Evolutionary conservation across 2,113 vertebrate genomes (phyloP).

Genomic region (Tenrec ecaudatus): DNA sequence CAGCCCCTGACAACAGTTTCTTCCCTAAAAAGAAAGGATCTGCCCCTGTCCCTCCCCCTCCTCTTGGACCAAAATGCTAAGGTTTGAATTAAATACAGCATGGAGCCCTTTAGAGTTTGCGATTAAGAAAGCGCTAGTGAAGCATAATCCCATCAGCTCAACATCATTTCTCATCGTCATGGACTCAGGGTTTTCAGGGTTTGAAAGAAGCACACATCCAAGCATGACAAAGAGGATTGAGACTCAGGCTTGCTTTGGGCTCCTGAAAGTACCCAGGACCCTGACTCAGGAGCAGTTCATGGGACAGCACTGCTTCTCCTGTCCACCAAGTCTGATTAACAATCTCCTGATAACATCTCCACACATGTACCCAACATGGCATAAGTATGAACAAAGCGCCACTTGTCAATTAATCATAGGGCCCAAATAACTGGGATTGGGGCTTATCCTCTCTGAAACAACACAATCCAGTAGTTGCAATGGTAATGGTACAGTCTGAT

Average conservation of each 20-base stretch:
- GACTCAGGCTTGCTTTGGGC: not conserved
- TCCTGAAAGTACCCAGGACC: not conserved
- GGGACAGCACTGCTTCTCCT: not conserved
- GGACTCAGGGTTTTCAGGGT: not conserved
- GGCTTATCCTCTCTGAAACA: not conserved
- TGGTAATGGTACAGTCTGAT: not conserved
- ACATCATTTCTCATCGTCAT: not conserved
- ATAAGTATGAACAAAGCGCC: not conserved
- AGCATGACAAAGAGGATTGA: not conserved
- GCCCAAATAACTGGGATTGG: no score
- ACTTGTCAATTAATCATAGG: not conserved
- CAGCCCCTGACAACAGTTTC: not conserved
- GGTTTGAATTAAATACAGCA: not conserved
- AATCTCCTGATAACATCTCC: not conserved
- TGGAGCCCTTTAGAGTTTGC: not conserved
- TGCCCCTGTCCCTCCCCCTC: not conserved
- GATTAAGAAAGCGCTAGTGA: not conserved
- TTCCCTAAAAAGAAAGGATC: not conserved
- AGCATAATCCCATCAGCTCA: accelerated
- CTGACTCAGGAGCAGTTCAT: not conserved
- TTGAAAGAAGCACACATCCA: not conserved
- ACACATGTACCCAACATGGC: not conserved
- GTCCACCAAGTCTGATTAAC: not conserved
- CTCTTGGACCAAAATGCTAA: not conserved
- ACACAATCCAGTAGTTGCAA: not conserved